A percentile compares a stretch with the other conserved stretches of the same genome.
phyloP scores from a whole-genome alignment of 2,888 invertebrate genomes.

The Agriotes lineatus region DNA sequence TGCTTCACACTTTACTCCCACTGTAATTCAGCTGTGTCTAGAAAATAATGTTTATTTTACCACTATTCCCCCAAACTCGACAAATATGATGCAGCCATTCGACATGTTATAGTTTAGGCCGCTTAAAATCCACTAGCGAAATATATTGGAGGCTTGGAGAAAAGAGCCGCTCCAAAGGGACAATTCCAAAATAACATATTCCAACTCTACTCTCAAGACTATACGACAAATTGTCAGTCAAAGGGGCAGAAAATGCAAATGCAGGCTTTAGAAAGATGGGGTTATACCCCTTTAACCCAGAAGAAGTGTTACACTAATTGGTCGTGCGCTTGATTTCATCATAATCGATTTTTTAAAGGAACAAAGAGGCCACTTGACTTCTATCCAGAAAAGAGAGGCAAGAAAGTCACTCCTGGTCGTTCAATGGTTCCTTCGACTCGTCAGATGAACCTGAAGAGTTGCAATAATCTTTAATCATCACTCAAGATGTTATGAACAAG shows the following conservation, averaged over 20 bases:
- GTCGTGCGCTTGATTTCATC: no score
- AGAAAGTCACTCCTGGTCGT: background rate
- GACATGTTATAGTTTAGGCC: background rate
- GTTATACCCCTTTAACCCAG: background rate
- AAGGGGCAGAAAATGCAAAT: background rate
- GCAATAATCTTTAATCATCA: no score
- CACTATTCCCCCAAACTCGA: background rate
- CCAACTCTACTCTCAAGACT: background rate
- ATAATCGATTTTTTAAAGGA: no score
- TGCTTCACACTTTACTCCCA: no score
- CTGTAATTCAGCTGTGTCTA: background rate
- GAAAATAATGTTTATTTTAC: slow-evolving; percentile 1
- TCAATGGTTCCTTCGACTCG: background rate
- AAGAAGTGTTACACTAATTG: background rate
- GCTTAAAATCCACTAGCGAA: background rate
- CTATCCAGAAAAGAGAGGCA: background rate
- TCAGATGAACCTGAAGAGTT: background rate
- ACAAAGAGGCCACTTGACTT: no score
- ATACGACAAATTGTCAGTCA: background rate
- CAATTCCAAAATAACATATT: background rate
- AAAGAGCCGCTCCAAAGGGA: background rate
- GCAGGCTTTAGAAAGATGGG: background rate
- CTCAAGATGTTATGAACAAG: no score
- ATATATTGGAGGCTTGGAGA: background rate
- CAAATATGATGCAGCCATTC: background rate